Evolutionary conservation across 2,888 invertebrate species (phyloP).

Genomic region (Periphyllus acericola): DNA sequence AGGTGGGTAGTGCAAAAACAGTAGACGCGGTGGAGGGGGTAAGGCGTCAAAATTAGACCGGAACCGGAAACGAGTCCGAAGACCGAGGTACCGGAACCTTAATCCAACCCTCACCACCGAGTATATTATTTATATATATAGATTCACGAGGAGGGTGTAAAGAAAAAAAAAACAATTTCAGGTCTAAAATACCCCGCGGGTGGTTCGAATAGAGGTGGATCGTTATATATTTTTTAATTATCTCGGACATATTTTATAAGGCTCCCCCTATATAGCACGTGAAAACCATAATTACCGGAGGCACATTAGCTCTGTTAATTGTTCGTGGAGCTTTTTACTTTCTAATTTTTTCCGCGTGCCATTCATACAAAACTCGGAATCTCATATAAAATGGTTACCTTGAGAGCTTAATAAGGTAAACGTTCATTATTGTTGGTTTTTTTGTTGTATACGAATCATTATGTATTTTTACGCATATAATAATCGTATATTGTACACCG

Average conservation of each 20-base stretch:
- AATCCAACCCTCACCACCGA: slow-evolving; percentile 28
- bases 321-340: background rate
- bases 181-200: slow-evolving; percentile 44
- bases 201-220: slow-evolving; percentile 14
- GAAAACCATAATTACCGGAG: slow-evolving; percentile 44
- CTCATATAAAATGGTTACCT: background rate
- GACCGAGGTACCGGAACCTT: slow-evolving; percentile 47
- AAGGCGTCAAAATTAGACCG: slow-evolving; percentile 56
- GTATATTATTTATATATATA: no score
- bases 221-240: slow-evolving; percentile 54
- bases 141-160: background rate
- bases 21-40: background rate
- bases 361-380: background rate
- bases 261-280: background rate
- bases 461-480: no score
- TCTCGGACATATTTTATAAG: slow-evolving; percentile 36
- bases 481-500: no score
- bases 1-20: background rate
- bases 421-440: no score
- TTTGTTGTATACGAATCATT: no score
- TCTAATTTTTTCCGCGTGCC: background rate
- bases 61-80: slow-evolving; percentile 56
- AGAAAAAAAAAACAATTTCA: slow-evolving; percentile 20
- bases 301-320: slow-evolving; percentile 48
- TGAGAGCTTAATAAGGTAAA: no score